These are phyloP conservation scores for Lamellibrachia satsuma DNA, from an alignment of 2,888 invertebrate genomes.

Conservation along the genomic window DNA sequence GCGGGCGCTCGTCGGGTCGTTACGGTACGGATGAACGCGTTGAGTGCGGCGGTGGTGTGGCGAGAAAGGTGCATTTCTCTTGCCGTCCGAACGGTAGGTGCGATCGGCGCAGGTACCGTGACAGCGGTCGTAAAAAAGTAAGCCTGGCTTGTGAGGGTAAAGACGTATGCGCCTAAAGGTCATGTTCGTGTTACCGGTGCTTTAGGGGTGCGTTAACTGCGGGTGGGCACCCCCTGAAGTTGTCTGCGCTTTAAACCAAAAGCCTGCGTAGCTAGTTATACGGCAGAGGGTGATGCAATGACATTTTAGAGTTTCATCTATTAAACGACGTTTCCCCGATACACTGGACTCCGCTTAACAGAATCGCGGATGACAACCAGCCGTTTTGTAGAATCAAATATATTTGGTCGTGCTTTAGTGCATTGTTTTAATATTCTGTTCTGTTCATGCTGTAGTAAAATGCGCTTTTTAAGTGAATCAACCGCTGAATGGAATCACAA, in stretches of 20 bases:
- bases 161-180: too few species aligned
- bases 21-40: background rate
- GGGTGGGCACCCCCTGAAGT: background rate
- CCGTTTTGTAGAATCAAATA: too few species aligned
- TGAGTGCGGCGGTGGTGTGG: background rate
- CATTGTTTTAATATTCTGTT: too few species aligned
- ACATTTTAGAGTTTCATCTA: background rate
- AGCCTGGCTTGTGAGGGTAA: background rate
- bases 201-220: background rate
- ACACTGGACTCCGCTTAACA: background rate
- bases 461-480: too few species aligned
- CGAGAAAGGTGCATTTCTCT: background rate
- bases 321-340: background rate
- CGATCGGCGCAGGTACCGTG: background rate
- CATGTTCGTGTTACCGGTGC: background rate
- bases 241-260: background rate
- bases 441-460: too few species aligned
- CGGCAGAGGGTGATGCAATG: background rate
- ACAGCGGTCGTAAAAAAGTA: background rate
- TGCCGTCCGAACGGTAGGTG: background rate
- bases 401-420: too few species aligned
- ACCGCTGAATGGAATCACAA: too few species aligned
- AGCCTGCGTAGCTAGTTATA: background rate
- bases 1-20: background rate
- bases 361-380: too few species aligned